Percentiles rank a stretch among this genome's conserved stretches.
Conservation (phyloP, 53 echinoderm and acorn worm genomes). For the Stichopus horrens region DNA sequence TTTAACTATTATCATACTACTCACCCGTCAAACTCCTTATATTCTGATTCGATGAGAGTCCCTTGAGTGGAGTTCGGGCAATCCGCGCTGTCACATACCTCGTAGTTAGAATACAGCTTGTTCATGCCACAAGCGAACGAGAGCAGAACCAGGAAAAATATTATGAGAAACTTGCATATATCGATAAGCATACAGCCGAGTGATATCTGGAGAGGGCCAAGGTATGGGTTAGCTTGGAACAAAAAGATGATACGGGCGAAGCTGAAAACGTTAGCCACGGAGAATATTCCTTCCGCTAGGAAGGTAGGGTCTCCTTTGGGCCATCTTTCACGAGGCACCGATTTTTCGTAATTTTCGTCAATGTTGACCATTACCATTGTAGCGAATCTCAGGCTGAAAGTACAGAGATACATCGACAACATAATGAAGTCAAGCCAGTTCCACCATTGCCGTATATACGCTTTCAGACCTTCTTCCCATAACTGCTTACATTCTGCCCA, state of each 20-base stretch:
- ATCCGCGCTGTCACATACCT: background rate
- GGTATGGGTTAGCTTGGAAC: slow-evolving; percentile 91
- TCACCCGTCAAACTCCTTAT: slow-evolving; percentile 32
- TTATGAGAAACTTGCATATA: slow-evolving; percentile 93
- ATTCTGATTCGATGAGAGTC: background rate
- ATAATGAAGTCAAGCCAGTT: slow-evolving; percentile 97
- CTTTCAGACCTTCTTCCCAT: slow-evolving; percentile 95
- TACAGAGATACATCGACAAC: slow-evolving; percentile 87
- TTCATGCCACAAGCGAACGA: slow-evolving; percentile 97
- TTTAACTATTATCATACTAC: background rate
- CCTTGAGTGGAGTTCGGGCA: background rate
- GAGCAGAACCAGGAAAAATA: slow-evolving; percentile 87
- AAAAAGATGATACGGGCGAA: slow-evolving; percentile 97
- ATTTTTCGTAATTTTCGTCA: background rate
- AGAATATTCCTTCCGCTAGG: slow-evolving; percentile 86
- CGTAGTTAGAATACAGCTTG: slow-evolving; percentile 76
- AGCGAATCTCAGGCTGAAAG: slow-evolving; percentile 72
- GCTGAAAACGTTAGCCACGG: slow-evolving; percentile 98
- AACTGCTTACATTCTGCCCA: slow-evolving; percentile 96
- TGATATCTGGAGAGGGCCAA: slow-evolving; percentile 92
- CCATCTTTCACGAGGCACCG: slow-evolving; percentile 54
- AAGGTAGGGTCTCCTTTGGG: slow-evolving; percentile 74
- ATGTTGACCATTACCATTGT: slow-evolving; percentile 61
- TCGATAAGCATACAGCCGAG: slow-evolving; percentile 98
- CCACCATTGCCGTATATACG: slow-evolving; percentile 99